Base-by-base conservation (phyloP, 2,888 invertebrate species). In the Lasioglossum lativentre region DNA sequence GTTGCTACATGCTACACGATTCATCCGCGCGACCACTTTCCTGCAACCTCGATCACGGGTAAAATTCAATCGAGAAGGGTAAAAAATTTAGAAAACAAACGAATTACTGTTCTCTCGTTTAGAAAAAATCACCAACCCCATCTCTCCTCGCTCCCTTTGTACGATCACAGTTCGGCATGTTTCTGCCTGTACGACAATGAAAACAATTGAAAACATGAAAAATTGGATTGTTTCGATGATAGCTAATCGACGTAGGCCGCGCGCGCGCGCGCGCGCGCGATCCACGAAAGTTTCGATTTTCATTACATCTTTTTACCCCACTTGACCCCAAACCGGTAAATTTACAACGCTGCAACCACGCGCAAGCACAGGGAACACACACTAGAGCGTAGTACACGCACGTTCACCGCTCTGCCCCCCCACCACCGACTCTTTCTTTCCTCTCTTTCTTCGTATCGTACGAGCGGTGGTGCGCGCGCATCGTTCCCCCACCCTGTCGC, bases 1-100 rank as follows among this genome's bases (percentile, higher is more conserved):
- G 70, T 85, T 86, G 89, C 83, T 89, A 89, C 87, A 78, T 87
- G 85, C 82, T 87, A 87, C 89, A 89, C 89, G 90, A 76, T 75
- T 77, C 78, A 77, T 59, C 73, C 77, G 79, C 74, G 74, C 83
- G 72, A 59, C 66, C 66, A 77, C 56, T 76, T 45, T 23, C 0
- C 19, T 2, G 23, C 19, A 34, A n/a, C 6, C 6, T 68, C 47
- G n/a, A 16, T 12, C 30, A 2, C 34, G 3, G 34, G 6, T 14
- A 4, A 23, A 16, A 42, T 14, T 19, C n/a, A 5, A n/a, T 12
- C 8, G 19, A 38, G 2, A 12, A 45, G 38, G 23, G 34, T 34
- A 3, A 23, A 38, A 68, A 3, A 30, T 23, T 34, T 45, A 3
- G 6, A 38, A 27, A 59, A 56, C 23, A 27, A 38, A 3, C 14